Evolutionary conservation across 2,888 invertebrate genomes (phyloP), one percentile per base, ranked within the genome.

Genomic region (Gastracanthus pulcherrimus): DNA sequence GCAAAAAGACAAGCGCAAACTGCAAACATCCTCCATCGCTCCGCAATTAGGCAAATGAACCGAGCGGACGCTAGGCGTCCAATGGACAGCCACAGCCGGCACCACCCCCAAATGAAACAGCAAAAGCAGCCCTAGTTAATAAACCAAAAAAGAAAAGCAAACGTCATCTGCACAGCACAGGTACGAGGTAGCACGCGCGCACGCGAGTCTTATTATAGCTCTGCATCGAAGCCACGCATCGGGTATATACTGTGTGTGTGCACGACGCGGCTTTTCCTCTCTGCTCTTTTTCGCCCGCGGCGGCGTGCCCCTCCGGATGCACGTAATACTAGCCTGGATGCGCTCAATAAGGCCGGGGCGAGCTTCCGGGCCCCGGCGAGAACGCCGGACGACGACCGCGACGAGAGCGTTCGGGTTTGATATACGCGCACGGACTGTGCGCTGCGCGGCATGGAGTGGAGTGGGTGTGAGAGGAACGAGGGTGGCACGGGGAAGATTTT

Each of bases 291-390:
- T 58, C 26, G 23, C 58, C 66, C 23, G 55, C 62, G 36, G 6
- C 23, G 79, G 13, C 80, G 62, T 75, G 82, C 84, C 83, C 80
- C 83, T 83, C 85, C 84, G 85, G 85, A 84, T 82, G 84, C 77
- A 76, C 82, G 78, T 75, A 84, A 83, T 84, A 75, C 84, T 79
- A 81, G 80, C 82, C 81, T 84, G 84, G 84, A 83, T 83, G 84
- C 82, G 83, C 85, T 84, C 85, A 83, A 86, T 83, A 82, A 84
- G 80, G 79, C 74, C 75, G 74, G 60, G 45, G 67, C 77, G 81
- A 82, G 60, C 84, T 85, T 86, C 84, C 86, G 84, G 85, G 74
- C 83, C 34, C 62, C 9, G 45, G 51, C 76, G 79, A 69, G 70
- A 4, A n/a, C n/a, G 29, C 69, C 67, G 67, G 76, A 60, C 81